Evolutionary conservation across 1,140 invertebrate species (phyloP).

Genomic region (Arion vulgaris): DNA sequence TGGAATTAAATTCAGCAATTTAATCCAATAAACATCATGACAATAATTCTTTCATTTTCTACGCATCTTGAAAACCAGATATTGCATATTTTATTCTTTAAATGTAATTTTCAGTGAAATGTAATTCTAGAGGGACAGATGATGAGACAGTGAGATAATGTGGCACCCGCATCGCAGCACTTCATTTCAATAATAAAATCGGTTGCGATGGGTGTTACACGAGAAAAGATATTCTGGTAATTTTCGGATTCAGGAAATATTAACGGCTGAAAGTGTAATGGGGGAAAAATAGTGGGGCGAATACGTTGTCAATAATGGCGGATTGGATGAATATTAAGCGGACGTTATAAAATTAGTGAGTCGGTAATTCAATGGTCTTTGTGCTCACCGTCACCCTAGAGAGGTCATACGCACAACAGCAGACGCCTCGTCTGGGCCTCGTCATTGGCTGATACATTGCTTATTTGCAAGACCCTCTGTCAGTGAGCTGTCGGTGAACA

Average conservation of each 20-base stretch:
- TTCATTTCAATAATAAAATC: constrained; percentile 19
- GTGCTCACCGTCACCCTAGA: not conserved
- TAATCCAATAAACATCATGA: no score
- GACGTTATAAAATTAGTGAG: not conserved
- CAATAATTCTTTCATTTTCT: not conserved
- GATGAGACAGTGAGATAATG: not conserved
- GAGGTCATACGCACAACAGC: not conserved
- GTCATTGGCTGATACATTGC: no score
- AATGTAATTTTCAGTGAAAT: constrained; percentile 5
- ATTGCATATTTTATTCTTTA: constrained; percentile 13
- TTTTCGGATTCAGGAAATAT: constrained; percentile 2
- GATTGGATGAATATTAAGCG: constrained; percentile 6
- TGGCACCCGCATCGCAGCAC: not conserved
- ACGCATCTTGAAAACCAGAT: not conserved
- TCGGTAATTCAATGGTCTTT: not conserved
- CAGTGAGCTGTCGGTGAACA: no score
- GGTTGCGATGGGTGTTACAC: not conserved
- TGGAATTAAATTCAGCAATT: no score
- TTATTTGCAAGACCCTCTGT: no score
- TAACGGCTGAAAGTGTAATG: not conserved
- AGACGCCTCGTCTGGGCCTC: no score
- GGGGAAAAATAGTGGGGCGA: not conserved
- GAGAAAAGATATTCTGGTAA: not conserved
- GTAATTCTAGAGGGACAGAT: not conserved
- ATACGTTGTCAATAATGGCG: not conserved